phyloP scores from a whole-genome alignment of 2,797 vertebrate genomes.

The Heliangelus exortis region DNA sequence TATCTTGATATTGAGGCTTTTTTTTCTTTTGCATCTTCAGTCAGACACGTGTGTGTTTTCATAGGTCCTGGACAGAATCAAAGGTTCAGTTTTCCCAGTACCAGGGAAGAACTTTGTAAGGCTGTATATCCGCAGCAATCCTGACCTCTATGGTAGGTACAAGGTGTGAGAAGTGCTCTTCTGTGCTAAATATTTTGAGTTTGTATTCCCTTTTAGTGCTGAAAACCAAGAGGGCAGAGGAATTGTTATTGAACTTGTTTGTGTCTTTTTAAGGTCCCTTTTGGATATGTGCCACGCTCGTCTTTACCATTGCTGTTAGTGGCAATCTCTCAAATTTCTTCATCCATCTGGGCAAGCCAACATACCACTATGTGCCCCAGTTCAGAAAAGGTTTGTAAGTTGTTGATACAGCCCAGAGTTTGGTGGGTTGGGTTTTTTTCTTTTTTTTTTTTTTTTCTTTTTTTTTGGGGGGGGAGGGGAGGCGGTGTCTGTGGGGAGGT shows the following conservation, averaged over 20 bases:
- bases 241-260: neutral
- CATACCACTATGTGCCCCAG: conserved; percentile 90
- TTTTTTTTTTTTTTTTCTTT: neutral
- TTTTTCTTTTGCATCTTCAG: neutral
- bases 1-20: neutral
- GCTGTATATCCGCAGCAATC: conserved; percentile 90
- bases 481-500: no score
- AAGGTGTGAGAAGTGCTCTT: neutral
- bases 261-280: conserved; percentile 87
- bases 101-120: conserved; percentile 96
- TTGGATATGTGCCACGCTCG: conserved; percentile 97
- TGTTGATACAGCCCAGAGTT: neutral
- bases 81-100: conserved; percentile 92
- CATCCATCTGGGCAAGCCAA: conserved; percentile 80
- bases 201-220: neutral
- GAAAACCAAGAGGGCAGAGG: neutral
- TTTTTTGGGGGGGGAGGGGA: no score
- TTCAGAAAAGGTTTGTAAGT: conserved; percentile 90
- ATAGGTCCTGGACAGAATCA: conserved; percentile 93
- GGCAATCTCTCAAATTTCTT: conserved; percentile 95
- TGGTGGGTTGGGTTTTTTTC: neutral
- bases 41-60: conserved; percentile 21
- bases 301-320: conserved; percentile 95
- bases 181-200: neutral
- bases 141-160: conserved; percentile 92